Base-by-base conservation (phyloP, 2,797 vertebrate genomes). In the Acrossocheilus wenchowensis region DNA sequence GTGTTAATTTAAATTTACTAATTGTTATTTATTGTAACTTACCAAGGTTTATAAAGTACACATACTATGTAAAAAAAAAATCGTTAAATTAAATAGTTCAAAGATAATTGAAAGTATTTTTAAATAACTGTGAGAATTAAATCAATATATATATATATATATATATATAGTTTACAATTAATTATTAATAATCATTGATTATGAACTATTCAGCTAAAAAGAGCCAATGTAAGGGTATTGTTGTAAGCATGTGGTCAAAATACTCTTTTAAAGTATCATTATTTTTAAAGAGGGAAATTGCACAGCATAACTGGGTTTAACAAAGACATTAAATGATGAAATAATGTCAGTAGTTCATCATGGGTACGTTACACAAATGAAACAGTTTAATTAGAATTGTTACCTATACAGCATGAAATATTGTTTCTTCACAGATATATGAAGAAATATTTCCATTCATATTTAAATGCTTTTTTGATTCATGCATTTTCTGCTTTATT, bases 401-500 rank as follows among this genome's bases (percentile, higher is more conserved):
- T 75, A 12, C 48, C 21, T 34, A 36, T 12, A 36, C 30, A 36
- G 48, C 26, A 52, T 21, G 30, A 4, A 36, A 23, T 78, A 2
- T 14, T 21, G 14, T 19, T 12, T 77, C 21, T 12, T 36, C 9
- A n/a, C 15, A 52, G 50, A 52, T 17, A 52, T 6, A 52, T 52
- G 50, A 54, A 54, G 52, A 54, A 54, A 54, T 48, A 17, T 50
- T 48, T 30, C 15, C n/a, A 74, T 43, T 43, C 1, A 30, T 36
- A 36, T 54, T 54, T 36, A 36, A 36, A 23, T 23, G 11, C 26
- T 36, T 12, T 30, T 4, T 52, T 62, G 4, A 78, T 62, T 26
- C 43, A 30, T 86, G 77, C 77, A 64, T 87, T 3, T 60, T 54
- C 66, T 78, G 66, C 60, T 83, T 52, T 85, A 12, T 85, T 68